Conservation (phyloP, 2,797 vertebrate genomes). For the Lepus oiostolus region DNA sequence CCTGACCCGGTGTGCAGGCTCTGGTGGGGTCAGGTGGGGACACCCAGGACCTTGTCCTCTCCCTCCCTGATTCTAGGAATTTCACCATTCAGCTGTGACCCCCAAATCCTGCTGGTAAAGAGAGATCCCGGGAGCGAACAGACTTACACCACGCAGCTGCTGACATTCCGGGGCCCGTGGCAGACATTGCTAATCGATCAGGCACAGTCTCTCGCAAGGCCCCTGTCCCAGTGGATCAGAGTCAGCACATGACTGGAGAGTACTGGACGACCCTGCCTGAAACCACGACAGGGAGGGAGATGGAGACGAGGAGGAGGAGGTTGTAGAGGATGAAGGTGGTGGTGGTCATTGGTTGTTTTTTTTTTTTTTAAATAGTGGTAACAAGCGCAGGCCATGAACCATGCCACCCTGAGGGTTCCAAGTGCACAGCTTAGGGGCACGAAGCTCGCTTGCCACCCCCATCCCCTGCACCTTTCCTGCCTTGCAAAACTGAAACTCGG, state of each 20-base stretch:
- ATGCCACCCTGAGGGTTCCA: no score
- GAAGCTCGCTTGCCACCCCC: rapidly evolving
- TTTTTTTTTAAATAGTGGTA: neutral
- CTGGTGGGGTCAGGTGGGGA: rapidly evolving
- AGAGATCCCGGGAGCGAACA: neutral
- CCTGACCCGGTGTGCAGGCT: no score
- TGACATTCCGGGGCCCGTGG: rapidly evolving
- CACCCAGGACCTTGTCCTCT: no score
- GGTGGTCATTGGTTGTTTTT: neutral
- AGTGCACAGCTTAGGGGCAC: rapidly evolving
- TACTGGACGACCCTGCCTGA: rapidly evolving
- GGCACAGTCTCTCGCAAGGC: neutral
- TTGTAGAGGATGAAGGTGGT: neutral
- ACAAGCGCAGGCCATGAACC: neutral
- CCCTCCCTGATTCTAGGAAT: no score
- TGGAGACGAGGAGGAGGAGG: neutral
- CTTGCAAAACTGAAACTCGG: no score
- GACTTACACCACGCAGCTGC: neutral
- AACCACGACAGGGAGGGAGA: rapidly evolving
- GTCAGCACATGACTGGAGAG: rapidly evolving
- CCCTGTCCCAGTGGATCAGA: neutral
- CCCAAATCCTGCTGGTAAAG: no score
- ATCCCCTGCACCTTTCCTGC: neutral
- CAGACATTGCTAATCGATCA: neutral
- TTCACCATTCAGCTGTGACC: neutral